A percentile compares a stretch with the other conserved stretches of the same genome.
Conservation (phyloP, 2,888 invertebrate species). For the Heliconius sara region DNA sequence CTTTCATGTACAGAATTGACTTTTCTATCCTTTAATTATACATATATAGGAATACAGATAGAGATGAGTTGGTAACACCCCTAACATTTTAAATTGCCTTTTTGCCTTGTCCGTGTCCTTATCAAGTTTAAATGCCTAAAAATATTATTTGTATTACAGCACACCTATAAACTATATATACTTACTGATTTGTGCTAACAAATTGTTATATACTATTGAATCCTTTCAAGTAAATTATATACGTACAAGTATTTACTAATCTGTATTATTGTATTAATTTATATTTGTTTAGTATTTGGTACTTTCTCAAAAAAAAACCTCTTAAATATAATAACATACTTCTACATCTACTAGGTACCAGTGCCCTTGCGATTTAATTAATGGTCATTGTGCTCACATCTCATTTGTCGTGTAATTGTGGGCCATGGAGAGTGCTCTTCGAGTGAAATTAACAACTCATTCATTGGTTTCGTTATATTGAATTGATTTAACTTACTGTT, state of each 20-base stretch:
- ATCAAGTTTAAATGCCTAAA: no score
- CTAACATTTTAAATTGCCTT: no score
- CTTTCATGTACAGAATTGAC: no score
- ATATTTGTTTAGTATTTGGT: no score
- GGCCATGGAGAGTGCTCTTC: constrained; percentile 61
- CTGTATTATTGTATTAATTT: no score
- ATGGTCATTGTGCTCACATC: constrained; percentile 38
- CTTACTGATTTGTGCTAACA: not conserved
- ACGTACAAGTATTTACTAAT: no score
- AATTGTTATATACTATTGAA: not conserved
- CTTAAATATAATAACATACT: not conserved
- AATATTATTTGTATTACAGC: no score
- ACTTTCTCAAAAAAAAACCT: not conserved
- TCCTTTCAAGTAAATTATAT: not conserved
- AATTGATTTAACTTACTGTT: constrained; percentile 27
- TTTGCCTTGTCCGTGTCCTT: no score
- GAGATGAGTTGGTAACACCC: no score
- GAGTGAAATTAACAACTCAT: constrained; percentile 49
- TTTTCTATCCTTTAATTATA: no score
- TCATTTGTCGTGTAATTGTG: constrained; percentile 55
- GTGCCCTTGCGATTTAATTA: constrained; percentile 38
- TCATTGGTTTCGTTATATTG: constrained; percentile 35
- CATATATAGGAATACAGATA: no score
- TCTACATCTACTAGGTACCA: not conserved
- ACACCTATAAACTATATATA: no score